Evolutionary conservation across 2,113 vertebrate species (phyloP).

Genomic region (Mystacornis crossleyi): DNA sequence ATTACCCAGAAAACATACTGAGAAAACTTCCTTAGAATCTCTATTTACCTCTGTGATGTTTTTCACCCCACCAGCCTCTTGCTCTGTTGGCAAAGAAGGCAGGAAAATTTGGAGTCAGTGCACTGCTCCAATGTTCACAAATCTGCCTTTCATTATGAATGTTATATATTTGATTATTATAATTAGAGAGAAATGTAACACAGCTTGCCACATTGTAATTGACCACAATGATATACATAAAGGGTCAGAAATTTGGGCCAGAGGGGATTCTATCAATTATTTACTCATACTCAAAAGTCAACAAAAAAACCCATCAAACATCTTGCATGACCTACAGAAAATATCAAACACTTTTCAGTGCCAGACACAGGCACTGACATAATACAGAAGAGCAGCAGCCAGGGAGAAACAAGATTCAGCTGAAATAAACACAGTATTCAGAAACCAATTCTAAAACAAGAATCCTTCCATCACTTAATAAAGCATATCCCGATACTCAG

Average conservation of each 20-base stretch:
- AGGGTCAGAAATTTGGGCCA: conserved; percentile 36
- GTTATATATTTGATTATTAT: conserved; percentile 27
- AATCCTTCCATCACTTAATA: neutral
- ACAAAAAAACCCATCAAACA: conserved; percentile 25
- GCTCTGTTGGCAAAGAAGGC: neutral
- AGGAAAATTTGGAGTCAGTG: neutral
- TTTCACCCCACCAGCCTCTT: neutral
- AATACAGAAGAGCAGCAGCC: conserved; percentile 41
- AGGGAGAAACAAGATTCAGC: conserved; percentile 1
- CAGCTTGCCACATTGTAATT: neutral
- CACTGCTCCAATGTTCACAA: neutral
- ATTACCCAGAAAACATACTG: neutral
- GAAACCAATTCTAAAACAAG: neutral
- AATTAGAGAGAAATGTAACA: conserved; percentile 40
- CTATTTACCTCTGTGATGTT: neutral
- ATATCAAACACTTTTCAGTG: conserved; percentile 45
- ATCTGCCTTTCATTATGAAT: conserved; percentile 38
- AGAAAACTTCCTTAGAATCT: neutral
- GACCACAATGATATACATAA: conserved; percentile 31
- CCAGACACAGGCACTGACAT: conserved; percentile 47
- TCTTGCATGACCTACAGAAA: conserved; percentile 48
- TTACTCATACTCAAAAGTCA: conserved; percentile 29
- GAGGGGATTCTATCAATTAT: conserved; percentile 35
- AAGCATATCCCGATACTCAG: neutral
- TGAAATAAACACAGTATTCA: neutral